Evolutionary conservation across 2,113 vertebrate genomes (phyloP).

Genomic region (Oncorhynchus tshawytscha): DNA sequence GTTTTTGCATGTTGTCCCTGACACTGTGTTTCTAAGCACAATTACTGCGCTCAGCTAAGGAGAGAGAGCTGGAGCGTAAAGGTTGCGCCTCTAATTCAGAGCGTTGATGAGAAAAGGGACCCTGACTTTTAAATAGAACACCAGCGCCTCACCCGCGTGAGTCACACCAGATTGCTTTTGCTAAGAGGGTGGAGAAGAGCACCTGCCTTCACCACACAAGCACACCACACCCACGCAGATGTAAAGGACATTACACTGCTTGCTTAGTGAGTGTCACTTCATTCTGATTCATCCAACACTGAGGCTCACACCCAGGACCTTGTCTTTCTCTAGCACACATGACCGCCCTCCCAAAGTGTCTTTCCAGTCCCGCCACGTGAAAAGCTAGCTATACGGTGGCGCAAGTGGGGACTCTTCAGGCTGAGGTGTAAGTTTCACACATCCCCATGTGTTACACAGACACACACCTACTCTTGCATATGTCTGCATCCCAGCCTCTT

Average conservation of each 20-base stretch:
- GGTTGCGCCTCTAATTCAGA: slow-evolving; percentile 66
- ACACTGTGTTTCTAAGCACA: slow-evolving; percentile 21
- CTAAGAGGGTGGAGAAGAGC: slow-evolving; percentile 44
- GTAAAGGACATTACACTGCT: not conserved
- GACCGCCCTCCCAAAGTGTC: too few relatives aligned
- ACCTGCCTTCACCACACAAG: slow-evolving; percentile 32
- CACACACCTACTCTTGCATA: slow-evolving; percentile 27
- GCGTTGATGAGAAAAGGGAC: slow-evolving; percentile 59
- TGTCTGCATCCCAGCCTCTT: not conserved
- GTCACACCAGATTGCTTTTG: slow-evolving; percentile 58
- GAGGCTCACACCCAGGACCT: too few relatives aligned
- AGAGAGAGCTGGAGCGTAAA: slow-evolving; percentile 13
- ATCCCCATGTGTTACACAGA: not conserved
- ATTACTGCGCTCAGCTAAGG: slow-evolving; percentile 33
- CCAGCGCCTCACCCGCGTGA: slow-evolving; percentile 54
- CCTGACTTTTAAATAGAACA: slow-evolving; percentile 63
- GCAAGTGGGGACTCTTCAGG: too few relatives aligned
- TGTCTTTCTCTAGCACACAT: too few relatives aligned
- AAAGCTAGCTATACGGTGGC: too few relatives aligned
- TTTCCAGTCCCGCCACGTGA: too few relatives aligned
- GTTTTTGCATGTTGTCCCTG: too few relatives aligned
- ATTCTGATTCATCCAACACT: too few relatives aligned
- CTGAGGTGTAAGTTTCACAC: not conserved
- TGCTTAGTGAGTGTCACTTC: too few relatives aligned
- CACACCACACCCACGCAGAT: not conserved